Base-by-base conservation (phyloP, 2,888 invertebrate species). In the Melipona bicolor region DNA sequence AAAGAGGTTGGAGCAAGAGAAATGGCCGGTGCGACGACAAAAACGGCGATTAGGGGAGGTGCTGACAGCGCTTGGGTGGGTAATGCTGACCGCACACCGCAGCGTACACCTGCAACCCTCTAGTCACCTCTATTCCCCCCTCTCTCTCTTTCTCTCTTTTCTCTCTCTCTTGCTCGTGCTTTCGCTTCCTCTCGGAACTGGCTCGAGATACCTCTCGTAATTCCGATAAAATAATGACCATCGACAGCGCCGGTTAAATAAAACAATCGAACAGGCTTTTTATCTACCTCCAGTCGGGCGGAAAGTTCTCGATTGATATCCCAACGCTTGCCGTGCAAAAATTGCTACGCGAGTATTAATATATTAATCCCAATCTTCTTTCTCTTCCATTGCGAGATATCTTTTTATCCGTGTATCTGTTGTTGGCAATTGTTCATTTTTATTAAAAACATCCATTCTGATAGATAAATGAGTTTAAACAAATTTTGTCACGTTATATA, bases 41-140 rank as follows among this genome's bases (percentile, higher is more conserved):
- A 93, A 93, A 93, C 90, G 92, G 87, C 93, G 92, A 93, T 93
- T 93, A 93, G 92, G 91, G 89, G 90, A 85, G 91, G 90, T 90
- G 90, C 90, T 90, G 90, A 90, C 90, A 88, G 88, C 77, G 90
- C 90, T 87, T 79, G 84, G 87, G 84, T 77, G 84, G 88, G 87
- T 87, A 88, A 89, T 90, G 91, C 91, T 91, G 91, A 90, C 88
- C 89, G 85, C 91, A 91, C 87, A 87, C 84, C 87, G 89, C 89
- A 88, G 83, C 83, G 84, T 89, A 87, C 88, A 89, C 88, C 88
- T 89, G 90, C 89, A 89, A 83, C 77, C 88, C 84, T 74, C 75
- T 80, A 24, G 4, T 68, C 74, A 32, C 69, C 62, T 73, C 64
- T 68, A 69, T 54, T 50, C 72, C 6, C 19, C 5, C 36, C 9